Evolutionary conservation across 2,888 invertebrate genomes (phyloP).

Genomic region (Cyaniris semiargus): DNA sequence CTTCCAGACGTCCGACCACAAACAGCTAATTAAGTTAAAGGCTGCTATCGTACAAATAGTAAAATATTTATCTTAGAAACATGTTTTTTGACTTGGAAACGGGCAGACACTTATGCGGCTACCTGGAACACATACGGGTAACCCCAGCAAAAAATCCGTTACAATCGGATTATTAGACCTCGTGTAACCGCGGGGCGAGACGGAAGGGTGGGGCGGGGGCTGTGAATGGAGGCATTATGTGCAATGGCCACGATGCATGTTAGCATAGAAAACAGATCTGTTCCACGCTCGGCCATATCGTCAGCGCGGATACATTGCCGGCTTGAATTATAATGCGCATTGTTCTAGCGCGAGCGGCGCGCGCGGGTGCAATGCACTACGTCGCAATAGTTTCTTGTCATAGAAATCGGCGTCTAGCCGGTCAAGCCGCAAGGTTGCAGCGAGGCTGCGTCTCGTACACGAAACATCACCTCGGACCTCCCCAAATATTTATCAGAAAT

Average conservation of each 20-base stretch:
- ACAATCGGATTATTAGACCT: constrained; percentile 23
- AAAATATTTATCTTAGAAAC: neutral
- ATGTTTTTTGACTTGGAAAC: neutral
- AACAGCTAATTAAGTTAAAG: neutral
- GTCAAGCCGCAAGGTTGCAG: constrained; percentile 45
- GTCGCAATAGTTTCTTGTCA: constrained; percentile 70
- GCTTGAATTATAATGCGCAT: constrained; percentile 78
- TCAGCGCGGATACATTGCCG: constrained; percentile 70
- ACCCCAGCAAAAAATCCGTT: constrained; percentile 4
- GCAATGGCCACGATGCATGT: constrained; percentile 26
- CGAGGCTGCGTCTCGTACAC: constrained; percentile 36
- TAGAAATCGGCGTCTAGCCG: constrained; percentile 65
- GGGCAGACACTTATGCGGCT: constrained; percentile 48
- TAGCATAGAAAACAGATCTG: constrained; percentile 40
- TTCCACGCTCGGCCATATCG: constrained; percentile 60
- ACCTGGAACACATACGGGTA: constrained; percentile 7
- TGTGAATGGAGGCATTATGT: constrained; percentile 30
- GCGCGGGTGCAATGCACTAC: constrained; percentile 75
- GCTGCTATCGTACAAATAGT: neutral
- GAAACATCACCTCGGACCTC: neutral
- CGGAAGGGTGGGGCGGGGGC: constrained; percentile 1
- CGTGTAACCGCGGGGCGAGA: neutral
- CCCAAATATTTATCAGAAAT: neutral
- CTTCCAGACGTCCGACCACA: neutral
- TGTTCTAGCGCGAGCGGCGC: constrained; percentile 65